Evolutionary conservation across 2,113 vertebrate genomes (phyloP).

Genomic region (Misgurnus anguillicaudatus): DNA sequence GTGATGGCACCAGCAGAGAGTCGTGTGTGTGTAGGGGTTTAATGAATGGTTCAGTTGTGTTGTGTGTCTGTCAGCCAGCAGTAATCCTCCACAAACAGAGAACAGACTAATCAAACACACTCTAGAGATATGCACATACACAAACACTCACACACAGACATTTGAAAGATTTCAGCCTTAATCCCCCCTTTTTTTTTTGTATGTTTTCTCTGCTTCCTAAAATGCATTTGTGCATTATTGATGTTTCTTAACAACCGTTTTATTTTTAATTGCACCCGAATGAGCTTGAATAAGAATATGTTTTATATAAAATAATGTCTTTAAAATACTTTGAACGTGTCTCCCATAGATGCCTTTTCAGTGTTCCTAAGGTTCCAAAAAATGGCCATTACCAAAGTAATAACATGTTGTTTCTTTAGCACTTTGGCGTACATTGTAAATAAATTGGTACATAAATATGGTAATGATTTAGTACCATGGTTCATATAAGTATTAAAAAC

Average conservation of each 20-base stretch:
- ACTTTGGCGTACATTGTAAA: too few relatives aligned
- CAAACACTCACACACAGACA: conserved; percentile 37
- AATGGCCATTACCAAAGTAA: too few relatives aligned
- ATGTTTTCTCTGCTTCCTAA: conserved; percentile 11
- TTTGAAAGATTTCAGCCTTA: conserved; percentile 44
- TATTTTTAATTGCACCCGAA: neutral
- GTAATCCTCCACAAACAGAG: conserved; percentile 57
- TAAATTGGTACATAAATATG: too few relatives aligned
- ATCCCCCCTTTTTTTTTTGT: conserved; percentile 21
- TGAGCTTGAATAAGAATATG: neutral
- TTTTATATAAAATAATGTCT: neutral
- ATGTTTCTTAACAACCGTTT: neutral
- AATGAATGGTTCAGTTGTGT: conserved; percentile 49
- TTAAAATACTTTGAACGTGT: too few relatives aligned
- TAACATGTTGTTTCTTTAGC: too few relatives aligned
- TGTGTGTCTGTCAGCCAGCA: conserved; percentile 52
- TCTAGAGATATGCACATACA: conserved; percentile 48
- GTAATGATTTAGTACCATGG: too few relatives aligned
- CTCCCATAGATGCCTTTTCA: too few relatives aligned
- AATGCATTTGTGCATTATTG: conserved; percentile 28
- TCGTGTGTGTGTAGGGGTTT: conserved; percentile 25
- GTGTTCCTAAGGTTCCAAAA: too few relatives aligned
- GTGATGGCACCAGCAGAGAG: neutral
- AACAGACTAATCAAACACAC: conserved; percentile 52
- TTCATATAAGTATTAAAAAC: too few relatives aligned